A percentile compares a stretch with the other conserved stretches of the same genome.
Conservation (phyloP, 2,888 invertebrate species). For the Rhimphoctona megacephalus region DNA sequence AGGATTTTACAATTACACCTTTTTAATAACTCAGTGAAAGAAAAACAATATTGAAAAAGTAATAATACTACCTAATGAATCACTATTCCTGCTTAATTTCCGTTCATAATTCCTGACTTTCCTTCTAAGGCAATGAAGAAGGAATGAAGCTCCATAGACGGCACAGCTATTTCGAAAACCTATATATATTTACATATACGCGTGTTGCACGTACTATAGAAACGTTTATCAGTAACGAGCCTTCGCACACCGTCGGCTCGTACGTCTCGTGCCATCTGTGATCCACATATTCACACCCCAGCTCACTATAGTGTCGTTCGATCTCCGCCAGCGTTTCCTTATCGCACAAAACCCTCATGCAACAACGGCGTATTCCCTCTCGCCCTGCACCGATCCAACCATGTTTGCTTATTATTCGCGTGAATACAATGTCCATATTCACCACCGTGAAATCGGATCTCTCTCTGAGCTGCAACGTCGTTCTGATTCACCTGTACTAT, state of each 20-base stretch:
- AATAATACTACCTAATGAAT: not conserved
- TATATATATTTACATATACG: not conserved
- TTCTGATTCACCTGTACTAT: slow-evolving; percentile 45
- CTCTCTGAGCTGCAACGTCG: slow-evolving; percentile 41
- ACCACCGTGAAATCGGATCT: slow-evolving; percentile 65
- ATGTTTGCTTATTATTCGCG: slow-evolving; percentile 64
- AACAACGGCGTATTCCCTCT: slow-evolving; percentile 42
- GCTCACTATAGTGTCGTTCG: slow-evolving; percentile 44
- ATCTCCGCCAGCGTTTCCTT: slow-evolving; percentile 61
- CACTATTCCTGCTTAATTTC: not conserved
- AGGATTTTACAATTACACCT: not conserved
- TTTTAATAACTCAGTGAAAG: not conserved
- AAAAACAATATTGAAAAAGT: not conserved
- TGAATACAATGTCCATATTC: slow-evolving; percentile 61
- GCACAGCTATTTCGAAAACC: not conserved
- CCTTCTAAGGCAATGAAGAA: not conserved
- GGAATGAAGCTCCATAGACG: slow-evolving; percentile 6
- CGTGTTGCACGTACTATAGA: not conserved
- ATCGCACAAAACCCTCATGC: slow-evolving; percentile 59
- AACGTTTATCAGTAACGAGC: slow-evolving; percentile 52
- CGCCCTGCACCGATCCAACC: slow-evolving; percentile 24
- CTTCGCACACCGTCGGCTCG: slow-evolving; percentile 23
- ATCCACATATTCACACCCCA: slow-evolving; percentile 35
- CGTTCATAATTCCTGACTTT: not conserved
- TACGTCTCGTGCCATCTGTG: slow-evolving; percentile 1